A percentile compares a stretch with the other conserved stretches of the same genome.
These are phyloP conservation scores for Nannoperca obscura DNA, from an alignment of 2,797 vertebrate genomes.

Conservation along the genomic window DNA sequence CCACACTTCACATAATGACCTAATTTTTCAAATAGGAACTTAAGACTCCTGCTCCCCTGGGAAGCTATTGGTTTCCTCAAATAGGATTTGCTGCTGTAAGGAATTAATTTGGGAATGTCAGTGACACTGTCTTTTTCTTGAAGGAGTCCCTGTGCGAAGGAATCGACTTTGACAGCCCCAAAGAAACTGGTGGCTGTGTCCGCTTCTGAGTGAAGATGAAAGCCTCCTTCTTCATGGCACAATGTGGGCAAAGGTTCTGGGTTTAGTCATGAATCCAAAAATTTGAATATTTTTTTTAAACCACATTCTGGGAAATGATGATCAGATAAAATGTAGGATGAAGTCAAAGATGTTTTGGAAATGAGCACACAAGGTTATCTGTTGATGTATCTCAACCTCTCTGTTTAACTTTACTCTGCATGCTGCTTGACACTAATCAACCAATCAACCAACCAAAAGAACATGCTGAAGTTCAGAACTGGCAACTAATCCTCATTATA, in stretches of 20 bases:
- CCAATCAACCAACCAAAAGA: conserved; percentile 18
- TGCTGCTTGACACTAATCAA: conserved; percentile 20
- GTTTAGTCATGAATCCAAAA: conserved; percentile 16
- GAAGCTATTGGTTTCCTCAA: conserved; percentile 26
- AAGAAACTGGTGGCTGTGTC: conserved; percentile 83
- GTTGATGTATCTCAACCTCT: conserved; percentile 18
- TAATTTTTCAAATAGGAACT: conserved; percentile 23
- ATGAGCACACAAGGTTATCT: conserved; percentile 8
- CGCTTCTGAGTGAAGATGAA: conserved; percentile 81
- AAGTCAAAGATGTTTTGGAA: conserved; percentile 6
- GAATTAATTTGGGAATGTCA: conserved; percentile 21
- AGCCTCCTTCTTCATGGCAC: conserved; percentile 11
- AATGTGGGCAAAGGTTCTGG: not conserved
- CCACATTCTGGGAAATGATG: not conserved
- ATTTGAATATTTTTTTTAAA: not conserved
- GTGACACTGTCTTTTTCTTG: conserved; percentile 44
- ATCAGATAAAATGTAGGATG: not conserved
- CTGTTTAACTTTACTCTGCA: conserved; percentile 53
- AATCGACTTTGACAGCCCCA: conserved; percentile 82
- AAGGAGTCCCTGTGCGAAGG: conserved; percentile 87
- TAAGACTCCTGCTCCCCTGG: conserved; percentile 4
- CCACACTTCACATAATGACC: conserved; percentile 34
- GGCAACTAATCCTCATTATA: conserved; percentile 27
- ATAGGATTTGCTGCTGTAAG: conserved; percentile 25
- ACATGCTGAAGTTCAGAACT: conserved; percentile 15